Evolutionary conservation across 2,797 vertebrate genomes (phyloP).

Genomic region (Sitta carolinensis): DNA sequence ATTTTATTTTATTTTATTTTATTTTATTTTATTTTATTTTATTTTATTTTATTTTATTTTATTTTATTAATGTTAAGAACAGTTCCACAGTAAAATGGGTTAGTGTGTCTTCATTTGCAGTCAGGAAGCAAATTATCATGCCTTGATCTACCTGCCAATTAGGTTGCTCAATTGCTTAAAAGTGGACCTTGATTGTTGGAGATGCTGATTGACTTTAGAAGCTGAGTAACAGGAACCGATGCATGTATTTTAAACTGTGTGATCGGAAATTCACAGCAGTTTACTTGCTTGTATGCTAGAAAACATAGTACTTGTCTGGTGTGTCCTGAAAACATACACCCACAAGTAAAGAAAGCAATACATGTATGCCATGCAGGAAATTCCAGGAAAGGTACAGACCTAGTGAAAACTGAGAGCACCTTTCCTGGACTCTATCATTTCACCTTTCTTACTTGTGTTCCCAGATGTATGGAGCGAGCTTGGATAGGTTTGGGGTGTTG

Average conservation of each 20-base stretch:
- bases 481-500: background rate
- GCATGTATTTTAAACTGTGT: background rate
- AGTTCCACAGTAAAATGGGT: background rate
- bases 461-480: background rate
- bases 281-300: background rate
- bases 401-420: background rate
- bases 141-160: background rate
- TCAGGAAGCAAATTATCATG: background rate
- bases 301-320: background rate
- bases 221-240: background rate
- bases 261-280: background rate
- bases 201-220: background rate
- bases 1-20: conserved; percentile 15
- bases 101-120: background rate
- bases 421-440: background rate
- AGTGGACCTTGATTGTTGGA: conserved; percentile 1
- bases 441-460: background rate
- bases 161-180: background rate
- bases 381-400: background rate
- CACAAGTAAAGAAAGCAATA: background rate
- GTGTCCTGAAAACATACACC: background rate
- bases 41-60: conserved; percentile 13
- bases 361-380: background rate
- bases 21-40: too few relatives aligned
- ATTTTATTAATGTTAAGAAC: background rate